Conservation (phyloP, 2,888 invertebrate genomes). For the Amaurobius ferox region DNA sequence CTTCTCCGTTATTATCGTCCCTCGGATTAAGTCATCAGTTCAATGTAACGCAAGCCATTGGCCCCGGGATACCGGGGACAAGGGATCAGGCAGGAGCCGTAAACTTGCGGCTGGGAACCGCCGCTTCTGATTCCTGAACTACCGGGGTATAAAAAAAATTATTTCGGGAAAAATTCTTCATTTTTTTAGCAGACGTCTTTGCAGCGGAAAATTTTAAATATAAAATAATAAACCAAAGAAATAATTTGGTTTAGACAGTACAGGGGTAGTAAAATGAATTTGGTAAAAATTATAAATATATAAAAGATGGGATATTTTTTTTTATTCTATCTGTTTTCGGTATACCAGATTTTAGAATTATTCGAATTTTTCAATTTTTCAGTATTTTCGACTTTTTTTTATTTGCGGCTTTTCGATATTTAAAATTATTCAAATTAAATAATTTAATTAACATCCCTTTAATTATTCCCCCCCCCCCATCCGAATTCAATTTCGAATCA, state of each 20-base stretch:
- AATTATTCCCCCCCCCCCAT: no score
- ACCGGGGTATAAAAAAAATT: conserved; percentile 6
- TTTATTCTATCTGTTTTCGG: no score
- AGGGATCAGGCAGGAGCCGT: conserved; percentile 48
- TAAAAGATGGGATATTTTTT: no score
- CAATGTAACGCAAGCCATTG: conserved; percentile 72
- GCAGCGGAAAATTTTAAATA: neutral
- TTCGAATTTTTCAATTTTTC: no score
- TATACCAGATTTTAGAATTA: no score
- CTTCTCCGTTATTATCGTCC: conserved; percentile 3
- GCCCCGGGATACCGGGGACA: conserved; percentile 28
- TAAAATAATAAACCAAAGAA: neutral
- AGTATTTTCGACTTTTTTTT: no score
- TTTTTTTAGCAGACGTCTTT: neutral
- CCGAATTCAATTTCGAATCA: no score
- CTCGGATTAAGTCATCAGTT: conserved; percentile 71
- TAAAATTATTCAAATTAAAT: no score
- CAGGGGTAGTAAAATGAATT: no score
- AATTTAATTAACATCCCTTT: no score
- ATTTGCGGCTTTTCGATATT: no score
- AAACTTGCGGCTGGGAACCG: conserved; percentile 47
- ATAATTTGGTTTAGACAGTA: neutral
- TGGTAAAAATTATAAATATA: no score
- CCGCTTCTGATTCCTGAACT: neutral
- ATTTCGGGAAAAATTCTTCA: neutral